Evolutionary conservation across 2,888 invertebrate genomes (phyloP).

Genomic region (Nebria brevicollis): DNA sequence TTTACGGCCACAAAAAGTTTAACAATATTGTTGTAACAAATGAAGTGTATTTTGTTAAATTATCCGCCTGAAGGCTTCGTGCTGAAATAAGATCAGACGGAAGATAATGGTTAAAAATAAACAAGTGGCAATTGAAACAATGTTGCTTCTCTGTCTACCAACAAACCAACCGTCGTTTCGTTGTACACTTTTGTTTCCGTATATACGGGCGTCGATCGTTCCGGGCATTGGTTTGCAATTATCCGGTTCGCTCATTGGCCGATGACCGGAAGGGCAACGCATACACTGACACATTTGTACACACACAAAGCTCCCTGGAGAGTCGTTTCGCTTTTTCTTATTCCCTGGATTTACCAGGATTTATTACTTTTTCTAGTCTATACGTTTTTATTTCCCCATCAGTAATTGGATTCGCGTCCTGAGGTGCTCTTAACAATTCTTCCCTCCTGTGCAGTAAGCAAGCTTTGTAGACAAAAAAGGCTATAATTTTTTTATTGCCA

Average conservation of each 20-base stretch:
- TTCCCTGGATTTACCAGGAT: constrained; percentile 41
- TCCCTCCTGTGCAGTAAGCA: constrained; percentile 14
- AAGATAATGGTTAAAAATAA: constrained; percentile 15
- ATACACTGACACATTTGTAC: neutral
- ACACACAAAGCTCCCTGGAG: constrained; percentile 26
- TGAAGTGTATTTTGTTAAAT: neutral
- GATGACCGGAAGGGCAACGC: constrained; percentile 12
- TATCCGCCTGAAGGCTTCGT: neutral
- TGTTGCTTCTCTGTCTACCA: neutral
- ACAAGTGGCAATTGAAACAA: constrained; percentile 22
- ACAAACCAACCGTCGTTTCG: neutral
- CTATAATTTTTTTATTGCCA: neutral
- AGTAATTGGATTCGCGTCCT: constrained; percentile 44
- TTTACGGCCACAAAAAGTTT: constrained; percentile 1
- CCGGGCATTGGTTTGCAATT: constrained; percentile 44
- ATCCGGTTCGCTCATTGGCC: constrained; percentile 42
- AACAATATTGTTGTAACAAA: constrained; percentile 1
- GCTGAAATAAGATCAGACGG: constrained; percentile 2
- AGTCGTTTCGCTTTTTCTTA: constrained; percentile 45
- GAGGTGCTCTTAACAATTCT: constrained; percentile 39
- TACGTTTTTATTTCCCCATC: constrained; percentile 42
- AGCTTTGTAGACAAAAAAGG: neutral
- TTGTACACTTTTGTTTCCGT: neutral
- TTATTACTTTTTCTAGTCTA: constrained; percentile 47
- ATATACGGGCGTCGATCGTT: neutral